Evolutionary conservation across 2,797 vertebrate genomes (phyloP).

Genomic region (Apogon hyalosoma): DNA sequence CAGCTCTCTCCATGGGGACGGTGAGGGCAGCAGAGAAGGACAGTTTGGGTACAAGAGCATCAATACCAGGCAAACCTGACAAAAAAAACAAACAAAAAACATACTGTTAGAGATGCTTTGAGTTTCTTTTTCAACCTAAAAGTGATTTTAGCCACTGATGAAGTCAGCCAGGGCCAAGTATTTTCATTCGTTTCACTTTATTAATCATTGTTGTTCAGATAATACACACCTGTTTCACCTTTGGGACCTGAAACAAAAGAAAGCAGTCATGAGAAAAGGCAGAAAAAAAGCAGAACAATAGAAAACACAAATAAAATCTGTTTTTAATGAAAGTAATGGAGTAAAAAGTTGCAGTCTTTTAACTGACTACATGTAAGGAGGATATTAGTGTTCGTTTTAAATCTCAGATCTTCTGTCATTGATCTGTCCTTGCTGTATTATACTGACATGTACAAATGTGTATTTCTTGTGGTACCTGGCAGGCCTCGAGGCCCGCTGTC

Average conservation of each 20-base stretch:
- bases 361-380: neutral
- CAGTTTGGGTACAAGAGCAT: slow-evolving; percentile 80
- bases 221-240: slow-evolving; percentile 84
- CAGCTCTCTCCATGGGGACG: slow-evolving; percentile 82
- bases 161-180: no score
- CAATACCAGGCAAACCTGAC: slow-evolving; percentile 86
- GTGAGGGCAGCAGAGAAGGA: slow-evolving; percentile 93
- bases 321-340: neutral
- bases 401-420: neutral
- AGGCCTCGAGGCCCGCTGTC: slow-evolving; percentile 78
- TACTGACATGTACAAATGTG: neutral
- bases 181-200: neutral
- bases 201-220: neutral
- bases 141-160: neutral
- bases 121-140: neutral
- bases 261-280: slow-evolving; percentile 17
- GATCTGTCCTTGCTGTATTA: neutral
- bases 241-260: slow-evolving; percentile 79
- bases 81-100: neutral
- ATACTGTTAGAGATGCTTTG: neutral
- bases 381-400: neutral
- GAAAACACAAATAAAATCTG: neutral
- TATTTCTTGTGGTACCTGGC: slow-evolving; percentile 72
- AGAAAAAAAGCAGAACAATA: neutral
- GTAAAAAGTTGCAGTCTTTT: no score